A percentile compares a stretch with the other conserved stretches of the same genome.
phyloP scores from a whole-genome alignment of 1,140 invertebrate genomes.

The Acromyrmex charruanus region DNA sequence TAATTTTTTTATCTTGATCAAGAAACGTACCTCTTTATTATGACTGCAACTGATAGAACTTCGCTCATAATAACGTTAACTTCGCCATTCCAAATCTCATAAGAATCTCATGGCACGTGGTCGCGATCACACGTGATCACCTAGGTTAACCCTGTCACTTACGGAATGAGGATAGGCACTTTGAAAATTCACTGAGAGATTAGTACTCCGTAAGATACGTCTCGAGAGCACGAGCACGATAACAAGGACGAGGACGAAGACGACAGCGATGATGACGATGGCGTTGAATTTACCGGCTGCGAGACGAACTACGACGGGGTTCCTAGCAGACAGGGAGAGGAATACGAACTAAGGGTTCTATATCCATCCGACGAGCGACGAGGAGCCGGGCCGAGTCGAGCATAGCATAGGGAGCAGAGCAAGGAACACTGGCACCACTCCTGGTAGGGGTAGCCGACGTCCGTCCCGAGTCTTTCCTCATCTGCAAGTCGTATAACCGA shows the following conservation, averaged over 20 bases:
- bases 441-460: conserved; percentile 87
- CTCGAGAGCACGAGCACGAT: conserved; percentile 29
- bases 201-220: conserved; percentile 27
- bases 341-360: conserved; percentile 87
- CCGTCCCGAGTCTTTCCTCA: conserved; percentile 91
- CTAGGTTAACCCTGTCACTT: conserved; percentile 49
- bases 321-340: conserved; percentile 86
- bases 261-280: conserved; percentile 28
- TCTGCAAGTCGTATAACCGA: conserved; percentile 96
- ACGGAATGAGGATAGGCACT: conserved; percentile 47
- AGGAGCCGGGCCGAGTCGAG: conserved; percentile 86
- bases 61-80: conserved; percentile 25
- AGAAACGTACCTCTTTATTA: conserved; percentile 47
- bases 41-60: not conserved
- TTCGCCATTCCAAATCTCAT: not conserved
- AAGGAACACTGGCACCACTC: conserved; percentile 87
- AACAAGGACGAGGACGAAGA: conserved; percentile 40
- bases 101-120: conserved; percentile 29
- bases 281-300: conserved; percentile 69
- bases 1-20: no score
- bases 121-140: conserved; percentile 52
- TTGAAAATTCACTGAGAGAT: conserved; percentile 54
- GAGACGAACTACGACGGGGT: conserved; percentile 79
- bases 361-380: conserved; percentile 87
- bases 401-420: conserved; percentile 88